Base-by-base conservation (phyloP, 2,888 invertebrate genomes). In the Limnephilus rhombicus region DNA sequence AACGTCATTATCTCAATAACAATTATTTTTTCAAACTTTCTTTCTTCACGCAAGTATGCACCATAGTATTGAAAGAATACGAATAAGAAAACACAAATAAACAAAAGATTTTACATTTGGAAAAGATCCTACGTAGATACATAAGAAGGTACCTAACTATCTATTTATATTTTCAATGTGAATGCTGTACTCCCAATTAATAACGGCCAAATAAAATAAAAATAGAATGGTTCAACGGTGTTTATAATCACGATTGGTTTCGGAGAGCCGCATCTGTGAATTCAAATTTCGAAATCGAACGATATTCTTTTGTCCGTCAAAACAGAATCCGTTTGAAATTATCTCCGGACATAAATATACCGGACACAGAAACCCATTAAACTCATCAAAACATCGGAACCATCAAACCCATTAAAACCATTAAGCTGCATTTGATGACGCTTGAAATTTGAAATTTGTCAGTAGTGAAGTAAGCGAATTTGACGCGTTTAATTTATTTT, bases 371-470 rank as follows among this genome's bases (percentile, higher is more conserved):
- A 68, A 68, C 68, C 68, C 68, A 68, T 68, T n/a, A 68, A 24
- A 24, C 0, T n/a, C 68, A n/a, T 68, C 68, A 68, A 68, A 68
- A n/a, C 68, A 68, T 68, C 68, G 68, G 24, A 24, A 7, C 68
- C 68, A 68, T 68, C 24, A 68, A 68, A 68, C 7, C 80, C 29
- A 89, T 89, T 80, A 37, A 88, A 87, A 80, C 29, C 88, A 88
- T 34, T 34, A 80, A 24, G n/a, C 37, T 34, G 41, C 34, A 53
- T 18, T 80, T 80, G 88, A 89, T 41, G 88, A 89, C 80, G 88
- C 88, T 89, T 80, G 88, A 89, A 89, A 88, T 88, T 68, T 18
- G 4, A 41, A 68, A 89, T 89, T 89, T 89, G 37, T 89, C 88
- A 80, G 68, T 37, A 87, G 15, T 34, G 24, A 24, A 34, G 80